These are phyloP conservation scores for Bathynomus jamesi DNA, from an alignment of 1,140 invertebrate species.

Conservation along the genomic window DNA sequence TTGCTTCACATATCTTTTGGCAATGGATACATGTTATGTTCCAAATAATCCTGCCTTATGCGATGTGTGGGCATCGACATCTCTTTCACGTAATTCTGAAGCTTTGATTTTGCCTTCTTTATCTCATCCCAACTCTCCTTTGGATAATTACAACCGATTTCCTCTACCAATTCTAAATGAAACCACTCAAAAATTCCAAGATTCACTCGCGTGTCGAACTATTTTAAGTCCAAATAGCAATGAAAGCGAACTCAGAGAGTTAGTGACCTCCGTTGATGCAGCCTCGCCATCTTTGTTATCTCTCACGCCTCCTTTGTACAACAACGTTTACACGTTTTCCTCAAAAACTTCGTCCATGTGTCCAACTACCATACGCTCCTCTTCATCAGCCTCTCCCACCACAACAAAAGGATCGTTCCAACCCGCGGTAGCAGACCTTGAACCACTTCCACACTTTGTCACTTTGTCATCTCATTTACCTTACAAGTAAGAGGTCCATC, in stretches of 20 bases:
- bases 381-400: neutral
- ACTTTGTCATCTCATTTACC: neutral
- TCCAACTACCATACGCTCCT: too few species aligned
- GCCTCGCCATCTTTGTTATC: neutral
- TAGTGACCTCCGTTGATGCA: too few species aligned
- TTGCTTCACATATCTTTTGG: neutral
- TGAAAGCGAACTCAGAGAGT: too few species aligned
- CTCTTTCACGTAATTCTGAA: neutral
- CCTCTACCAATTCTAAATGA: too few species aligned
- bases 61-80: neutral
- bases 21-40: neutral
- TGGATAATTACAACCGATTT: neutral
- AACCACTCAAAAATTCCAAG: too few species aligned
- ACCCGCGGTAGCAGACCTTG: neutral
- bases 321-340: neutral
- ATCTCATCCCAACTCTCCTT: neutral
- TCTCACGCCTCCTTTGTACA: neutral
- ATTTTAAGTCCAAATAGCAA: too few species aligned
- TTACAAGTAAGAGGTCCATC: slow-evolving; percentile 1
- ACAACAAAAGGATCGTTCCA: neutral
- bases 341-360: neutral
- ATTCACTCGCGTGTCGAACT: too few species aligned
- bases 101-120: neutral
- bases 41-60: neutral
- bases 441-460: neutral